Evolutionary conservation across 2,797 vertebrate species (phyloP), one percentile per base, ranked within the genome.

Genomic region (Crocodylus rhombifer): DNA sequence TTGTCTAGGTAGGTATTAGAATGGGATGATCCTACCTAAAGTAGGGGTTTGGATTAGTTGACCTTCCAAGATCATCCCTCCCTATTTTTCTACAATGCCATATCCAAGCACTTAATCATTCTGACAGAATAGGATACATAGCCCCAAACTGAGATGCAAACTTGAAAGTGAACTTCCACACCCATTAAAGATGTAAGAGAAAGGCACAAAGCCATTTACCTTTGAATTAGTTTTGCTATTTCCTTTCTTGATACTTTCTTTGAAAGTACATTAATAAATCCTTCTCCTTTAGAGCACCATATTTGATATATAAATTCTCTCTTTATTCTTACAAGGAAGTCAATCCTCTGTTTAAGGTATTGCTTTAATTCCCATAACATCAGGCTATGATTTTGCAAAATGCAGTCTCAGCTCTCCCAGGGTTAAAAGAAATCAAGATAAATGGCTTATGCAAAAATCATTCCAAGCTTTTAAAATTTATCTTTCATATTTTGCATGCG

Each of bases 381-480:
- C 25, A 84, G n/a, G 42, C 13, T 67, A 14, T 1, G 21, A 67
- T 55, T 36, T 55, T 67, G 13, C 12, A 83, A 78, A 79, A 26
- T 1, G 0, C 12, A 79, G 71, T 21, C 26, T 74, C 63, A 73
- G 56, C 56, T 95, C 80, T 82, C 51, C 56, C 77, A 79, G 64
- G 21, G n/a, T 80, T 93, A 94, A 84, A 20, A 80, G 25, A 94
- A 92, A 96, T 91, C 55, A 94, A 95, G 96, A 94, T 82, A 97
- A 97, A 96, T 57, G 26, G 77, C 12, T 95, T 92, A 88, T 80
- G 36, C 56, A 84, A 93, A 90, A 92, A 25, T 75, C 42, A 84
- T 92, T 57, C 84, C 86, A 92, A 23, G 76, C 51, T 82, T 90
- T 51, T 62, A 89, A 87, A 90, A 86, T 88, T 58, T 73, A 4